These are phyloP conservation scores for Amyelois transitella DNA, from an alignment of 1,140 invertebrate genomes.

Conservation along the genomic window DNA sequence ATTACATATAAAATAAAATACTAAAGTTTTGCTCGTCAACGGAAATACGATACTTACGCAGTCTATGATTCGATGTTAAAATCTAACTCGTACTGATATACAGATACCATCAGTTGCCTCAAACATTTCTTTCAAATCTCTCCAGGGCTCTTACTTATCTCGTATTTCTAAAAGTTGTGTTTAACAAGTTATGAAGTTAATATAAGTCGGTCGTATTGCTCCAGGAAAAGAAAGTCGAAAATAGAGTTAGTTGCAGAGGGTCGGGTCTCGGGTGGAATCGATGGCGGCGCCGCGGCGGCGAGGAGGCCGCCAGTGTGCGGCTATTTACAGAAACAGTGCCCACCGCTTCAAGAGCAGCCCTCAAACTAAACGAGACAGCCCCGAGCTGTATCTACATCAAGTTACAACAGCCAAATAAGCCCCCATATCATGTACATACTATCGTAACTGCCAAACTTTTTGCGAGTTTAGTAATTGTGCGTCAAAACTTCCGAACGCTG, in stretches of 20 bases:
- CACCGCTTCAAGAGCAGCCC: not conserved
- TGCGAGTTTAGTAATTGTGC: slow-evolving; percentile 27
- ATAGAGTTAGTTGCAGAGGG: slow-evolving; percentile 44
- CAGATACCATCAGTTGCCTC: slow-evolving; percentile 14
- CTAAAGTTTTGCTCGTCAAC: slow-evolving; percentile 11
- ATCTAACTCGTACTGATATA: slow-evolving; percentile 11
- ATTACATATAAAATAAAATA: slow-evolving; percentile 27
- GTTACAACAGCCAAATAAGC: slow-evolving; percentile 15
- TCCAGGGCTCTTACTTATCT: slow-evolving; percentile 34
- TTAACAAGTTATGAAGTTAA: slow-evolving; percentile 60
- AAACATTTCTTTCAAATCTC: slow-evolving; percentile 28
- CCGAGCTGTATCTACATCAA: slow-evolving; percentile 18
- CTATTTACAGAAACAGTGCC: slow-evolving; percentile 33
- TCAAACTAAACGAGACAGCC: slow-evolving; percentile 1
- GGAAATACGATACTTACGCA: slow-evolving; percentile 19
- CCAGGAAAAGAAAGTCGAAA: slow-evolving; percentile 44
- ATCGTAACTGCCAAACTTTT: slow-evolving; percentile 22
- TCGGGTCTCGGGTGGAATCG: slow-evolving; percentile 24
- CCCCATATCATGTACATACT: slow-evolving; percentile 5
- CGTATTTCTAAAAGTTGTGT: slow-evolving; percentile 58
- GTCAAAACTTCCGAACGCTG: slow-evolving; percentile 26
- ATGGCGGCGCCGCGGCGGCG: slow-evolving; percentile 38
- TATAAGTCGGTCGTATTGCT: slow-evolving; percentile 47
- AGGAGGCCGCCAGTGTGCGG: slow-evolving; percentile 14
- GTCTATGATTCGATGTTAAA: slow-evolving; percentile 4